A percentile compares a stretch with the other conserved stretches of the same genome.
These are phyloP conservation scores for Pachyseris speciosa DNA, from an alignment of 64 coral and sea anemone genomes.

Conservation along the genomic window DNA sequence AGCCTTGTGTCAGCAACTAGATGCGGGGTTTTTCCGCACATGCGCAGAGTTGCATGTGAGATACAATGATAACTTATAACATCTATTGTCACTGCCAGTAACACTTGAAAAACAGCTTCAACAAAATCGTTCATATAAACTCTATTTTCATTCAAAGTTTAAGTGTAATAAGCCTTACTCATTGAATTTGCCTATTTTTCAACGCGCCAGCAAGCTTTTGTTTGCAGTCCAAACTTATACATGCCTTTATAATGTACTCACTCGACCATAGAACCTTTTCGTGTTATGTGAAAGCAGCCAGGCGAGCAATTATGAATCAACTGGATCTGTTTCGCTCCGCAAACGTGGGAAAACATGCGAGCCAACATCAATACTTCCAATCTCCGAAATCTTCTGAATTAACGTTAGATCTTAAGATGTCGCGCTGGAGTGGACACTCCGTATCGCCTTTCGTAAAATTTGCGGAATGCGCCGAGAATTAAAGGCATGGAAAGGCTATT, in stretches of 20 bases:
- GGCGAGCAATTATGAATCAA: background rate
- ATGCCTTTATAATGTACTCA: constrained; percentile 4
- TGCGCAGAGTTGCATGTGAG: background rate
- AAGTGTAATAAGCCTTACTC: background rate
- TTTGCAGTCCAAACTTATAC: background rate
- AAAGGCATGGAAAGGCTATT: constrained; percentile 4
- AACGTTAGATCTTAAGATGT: background rate
- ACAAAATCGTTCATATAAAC: too few species aligned
- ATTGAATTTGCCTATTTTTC: background rate
- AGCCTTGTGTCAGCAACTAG: background rate
- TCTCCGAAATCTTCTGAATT: background rate
- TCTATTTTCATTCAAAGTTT: background rate
- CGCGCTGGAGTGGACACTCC: too few species aligned
- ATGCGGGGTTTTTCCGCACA: background rate
- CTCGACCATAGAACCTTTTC: background rate
- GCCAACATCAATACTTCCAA: constrained; percentile 17
- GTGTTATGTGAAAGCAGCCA: background rate
- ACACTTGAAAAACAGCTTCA: too few species aligned
- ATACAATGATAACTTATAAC: background rate
- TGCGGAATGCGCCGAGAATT: background rate
- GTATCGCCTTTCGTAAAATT: background rate
- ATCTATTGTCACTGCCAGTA: background rate
- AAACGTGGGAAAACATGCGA: constrained; percentile 17
- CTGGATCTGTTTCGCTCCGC: background rate
- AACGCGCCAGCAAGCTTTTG: background rate